Evolutionary conservation across 2,888 invertebrate species (phyloP), one percentile per base, ranked within the genome.

Genomic region (Mimas tiliae): DNA sequence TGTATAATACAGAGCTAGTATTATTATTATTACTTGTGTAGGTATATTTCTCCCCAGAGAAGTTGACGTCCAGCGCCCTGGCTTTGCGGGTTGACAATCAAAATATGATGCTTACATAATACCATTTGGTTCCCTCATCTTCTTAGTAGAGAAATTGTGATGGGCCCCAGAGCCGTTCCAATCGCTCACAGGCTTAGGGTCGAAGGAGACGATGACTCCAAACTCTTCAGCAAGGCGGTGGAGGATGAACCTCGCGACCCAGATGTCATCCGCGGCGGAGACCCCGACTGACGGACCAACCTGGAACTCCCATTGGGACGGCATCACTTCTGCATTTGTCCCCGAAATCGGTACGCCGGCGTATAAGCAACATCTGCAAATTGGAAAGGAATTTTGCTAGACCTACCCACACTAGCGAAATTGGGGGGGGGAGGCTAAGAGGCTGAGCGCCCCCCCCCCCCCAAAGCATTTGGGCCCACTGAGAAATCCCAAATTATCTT

Each of bases 131-230:
- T 96, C 96, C 63, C 99, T 94, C 99, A 99, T 99, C 51, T 95
- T 94, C 83, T 96, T 96, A 0, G 99, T 99, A 9, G 98, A 99
- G 94, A 98, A 99, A 92, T 99, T 99, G 68, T 97, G 97, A 85
- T 99, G 99, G 0, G 98, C 98, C 0, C 99, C 99, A 53, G 99
- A 98, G 1, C 98, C 98, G 86, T 98, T 98, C 98, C 98, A 98
- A 86, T 97, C 97, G 33, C 97, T 96, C 50, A 95, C 94, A 0
- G 95, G 95, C 74, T 94, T 94, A 19, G 94, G 89, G 70, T 95
- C 94, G 69, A 93, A 91, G 78, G 94, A 90, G 69, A 95, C 95
- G 48, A 96, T 95, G 52, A 97, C 96, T 7, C 98, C 98, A 87
- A 97, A 98, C 84, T 98, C 98, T 87, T 98, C 98, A 12, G 98